phyloP scores from a whole-genome alignment of 2,888 invertebrate genomes.

The Rhamnusium bicolor region DNA sequence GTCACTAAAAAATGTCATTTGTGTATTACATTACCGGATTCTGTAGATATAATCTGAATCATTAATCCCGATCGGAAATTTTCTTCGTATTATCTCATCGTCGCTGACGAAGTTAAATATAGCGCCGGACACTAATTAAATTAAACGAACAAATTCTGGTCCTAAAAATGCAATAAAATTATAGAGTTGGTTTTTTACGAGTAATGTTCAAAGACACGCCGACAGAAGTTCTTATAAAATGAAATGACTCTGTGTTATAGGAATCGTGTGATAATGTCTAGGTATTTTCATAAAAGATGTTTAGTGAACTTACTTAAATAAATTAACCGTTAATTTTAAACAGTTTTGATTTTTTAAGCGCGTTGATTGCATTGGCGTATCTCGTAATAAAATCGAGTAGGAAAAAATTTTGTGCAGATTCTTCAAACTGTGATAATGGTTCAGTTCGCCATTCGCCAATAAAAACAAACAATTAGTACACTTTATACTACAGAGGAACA shows the following conservation, averaged over 20 bases:
- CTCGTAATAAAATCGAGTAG: too few relatives aligned
- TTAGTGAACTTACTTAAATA: constrained; percentile 20
- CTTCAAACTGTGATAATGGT: too few relatives aligned
- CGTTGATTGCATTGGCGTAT: neutral
- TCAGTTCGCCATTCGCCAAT: too few relatives aligned
- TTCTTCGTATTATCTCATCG: constrained; percentile 14
- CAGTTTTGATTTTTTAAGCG: constrained; percentile 24
- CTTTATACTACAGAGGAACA: too few relatives aligned
- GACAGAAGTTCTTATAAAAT: constrained; percentile 19
- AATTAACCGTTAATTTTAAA: constrained; percentile 22
- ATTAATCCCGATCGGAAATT: constrained; percentile 9
- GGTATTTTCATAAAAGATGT: constrained; percentile 27
- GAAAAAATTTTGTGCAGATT: too few relatives aligned
- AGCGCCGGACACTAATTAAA: constrained; percentile 32
- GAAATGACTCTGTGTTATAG: constrained; percentile 32
- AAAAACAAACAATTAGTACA: too few relatives aligned
- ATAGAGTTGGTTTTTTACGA: constrained; percentile 14
- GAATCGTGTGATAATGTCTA: constrained; percentile 25
- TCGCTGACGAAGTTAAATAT: constrained; percentile 14
- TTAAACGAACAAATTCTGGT: constrained; percentile 30
- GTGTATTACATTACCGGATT: constrained; percentile 10
- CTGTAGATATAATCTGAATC: constrained; percentile 6
- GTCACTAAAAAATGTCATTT: constrained; percentile 1
- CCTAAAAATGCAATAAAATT: constrained; percentile 35
- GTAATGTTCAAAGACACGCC: constrained; percentile 29